phyloP scores from a whole-genome alignment of 2,888 invertebrate genomes.

The Pachliopta kotzebuea region DNA sequence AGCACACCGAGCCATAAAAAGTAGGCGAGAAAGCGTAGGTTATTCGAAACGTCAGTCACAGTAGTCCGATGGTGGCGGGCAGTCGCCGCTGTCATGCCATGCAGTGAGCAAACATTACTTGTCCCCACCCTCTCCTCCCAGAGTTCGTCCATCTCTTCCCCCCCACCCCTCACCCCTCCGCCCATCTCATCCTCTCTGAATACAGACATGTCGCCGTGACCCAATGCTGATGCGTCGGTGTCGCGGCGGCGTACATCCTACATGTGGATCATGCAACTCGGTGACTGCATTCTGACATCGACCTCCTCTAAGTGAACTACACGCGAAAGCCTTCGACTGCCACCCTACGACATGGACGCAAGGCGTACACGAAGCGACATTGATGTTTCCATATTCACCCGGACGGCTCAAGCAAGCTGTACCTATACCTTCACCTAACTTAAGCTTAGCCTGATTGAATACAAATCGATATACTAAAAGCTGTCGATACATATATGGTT shows the following conservation, averaged over 20 bases:
- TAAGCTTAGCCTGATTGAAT: conserved; percentile 44
- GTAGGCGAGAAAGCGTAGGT: conserved; percentile 73
- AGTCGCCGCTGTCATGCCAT: conserved; percentile 49
- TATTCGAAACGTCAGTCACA: conserved; percentile 76
- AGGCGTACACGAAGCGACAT: conserved; percentile 66
- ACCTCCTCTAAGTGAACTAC: conserved; percentile 57
- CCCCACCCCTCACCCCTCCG: conserved; percentile 34
- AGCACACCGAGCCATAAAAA: conserved; percentile 78
- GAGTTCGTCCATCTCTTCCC: neutral
- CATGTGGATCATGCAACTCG: conserved; percentile 50
- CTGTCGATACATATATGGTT: conserved; percentile 40
- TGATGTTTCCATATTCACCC: conserved; percentile 39
- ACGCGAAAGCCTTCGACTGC: conserved; percentile 44
- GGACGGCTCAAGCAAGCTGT: conserved; percentile 32
- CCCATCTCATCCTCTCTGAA: conserved; percentile 52
- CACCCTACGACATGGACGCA: conserved; percentile 46
- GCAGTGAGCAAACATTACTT: conserved; percentile 42
- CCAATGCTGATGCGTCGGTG: conserved; percentile 38
- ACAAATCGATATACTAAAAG: conserved; percentile 48
- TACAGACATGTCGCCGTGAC: conserved; percentile 51
- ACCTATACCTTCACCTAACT: conserved; percentile 44
- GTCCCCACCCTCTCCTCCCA: conserved; percentile 22
- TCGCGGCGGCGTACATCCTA: conserved; percentile 26
- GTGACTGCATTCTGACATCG: conserved; percentile 68
- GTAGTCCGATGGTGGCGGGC: conserved; percentile 39